Percentiles rank a stretch among this genome's conserved stretches.
Evolutionary conservation across 2,113 vertebrate genomes (phyloP).

Genomic region (Scalopus aquaticus): DNA sequence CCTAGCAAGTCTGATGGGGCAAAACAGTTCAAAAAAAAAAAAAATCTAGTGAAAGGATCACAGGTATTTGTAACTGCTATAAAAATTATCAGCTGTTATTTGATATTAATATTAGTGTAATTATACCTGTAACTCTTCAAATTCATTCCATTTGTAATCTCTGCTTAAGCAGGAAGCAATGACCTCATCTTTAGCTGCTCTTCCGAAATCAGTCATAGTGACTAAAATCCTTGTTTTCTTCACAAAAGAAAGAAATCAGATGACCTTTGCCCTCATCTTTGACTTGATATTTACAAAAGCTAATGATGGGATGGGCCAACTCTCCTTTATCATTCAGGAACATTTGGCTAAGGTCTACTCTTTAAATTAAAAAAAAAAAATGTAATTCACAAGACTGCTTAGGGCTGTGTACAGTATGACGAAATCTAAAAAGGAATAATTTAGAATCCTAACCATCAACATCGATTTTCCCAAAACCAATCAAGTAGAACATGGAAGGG

Average conservation of each 20-base stretch:
- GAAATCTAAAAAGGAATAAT: conserved; percentile 59
- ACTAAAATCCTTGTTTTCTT: conserved; percentile 61
- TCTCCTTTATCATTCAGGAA: conserved; percentile 69
- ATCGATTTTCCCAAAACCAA: conserved; percentile 63
- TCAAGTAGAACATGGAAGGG: conserved; percentile 54
- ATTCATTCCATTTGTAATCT: conserved; percentile 58
- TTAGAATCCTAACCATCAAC: conserved; percentile 38
- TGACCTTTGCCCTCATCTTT: conserved; percentile 73
- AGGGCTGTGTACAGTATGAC: background rate
- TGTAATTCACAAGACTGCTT: background rate
- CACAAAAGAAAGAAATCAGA: conserved; percentile 72
- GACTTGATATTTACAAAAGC: conserved; percentile 72
- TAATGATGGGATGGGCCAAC: conserved; percentile 68
- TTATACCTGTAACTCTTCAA: conserved; percentile 45
- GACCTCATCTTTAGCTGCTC: conserved; percentile 69
- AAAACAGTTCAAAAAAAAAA: conserved; percentile 32
- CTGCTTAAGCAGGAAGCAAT: conserved; percentile 70
- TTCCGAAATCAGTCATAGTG: conserved; percentile 64
- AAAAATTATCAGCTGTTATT: conserved; percentile 55
- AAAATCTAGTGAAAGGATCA: conserved; percentile 1
- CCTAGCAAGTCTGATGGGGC: background rate
- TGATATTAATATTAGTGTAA: conserved; percentile 53
- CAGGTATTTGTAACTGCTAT: conserved; percentile 33
- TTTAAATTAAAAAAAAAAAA: conserved; percentile 50
- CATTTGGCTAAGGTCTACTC: conserved; percentile 57